Percentiles rank a stretch among this genome's conserved stretches.
Evolutionary conservation across 2,888 invertebrate species (phyloP).

Genomic region (Oegoconia quadripuncta): DNA sequence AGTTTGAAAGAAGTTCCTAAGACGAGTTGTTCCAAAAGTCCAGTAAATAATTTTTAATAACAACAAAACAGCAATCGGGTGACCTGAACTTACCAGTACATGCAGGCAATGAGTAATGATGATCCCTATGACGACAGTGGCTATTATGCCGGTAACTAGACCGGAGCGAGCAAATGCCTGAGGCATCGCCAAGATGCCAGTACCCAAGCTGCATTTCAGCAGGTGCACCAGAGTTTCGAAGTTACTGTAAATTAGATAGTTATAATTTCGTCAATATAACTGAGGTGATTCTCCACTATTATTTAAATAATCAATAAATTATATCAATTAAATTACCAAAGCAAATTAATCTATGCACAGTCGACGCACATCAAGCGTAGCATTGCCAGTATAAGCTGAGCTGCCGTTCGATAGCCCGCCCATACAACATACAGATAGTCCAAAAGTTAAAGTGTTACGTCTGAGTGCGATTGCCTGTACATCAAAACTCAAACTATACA

Average conservation of each 20-base stretch:
- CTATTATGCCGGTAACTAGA: slow-evolving; percentile 85
- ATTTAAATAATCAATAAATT: background rate
- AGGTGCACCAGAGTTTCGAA: slow-evolving; percentile 90
- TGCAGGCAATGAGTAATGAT: slow-evolving; percentile 94
- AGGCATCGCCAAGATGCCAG: slow-evolving; percentile 96
- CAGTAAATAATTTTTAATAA: background rate
- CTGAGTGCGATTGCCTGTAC: too few relatives aligned
- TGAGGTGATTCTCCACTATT: too few relatives aligned
- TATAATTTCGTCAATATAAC: background rate
- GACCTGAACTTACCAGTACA: slow-evolving; percentile 77
- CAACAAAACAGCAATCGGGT: background rate
- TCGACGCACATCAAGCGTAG: background rate
- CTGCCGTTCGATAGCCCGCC: too few relatives aligned
- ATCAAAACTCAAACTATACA: too few relatives aligned
- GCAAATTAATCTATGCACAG: background rate
- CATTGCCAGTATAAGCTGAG: too few relatives aligned
- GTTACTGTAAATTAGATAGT: slow-evolving; percentile 79
- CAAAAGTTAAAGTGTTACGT: too few relatives aligned
- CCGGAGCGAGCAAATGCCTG: slow-evolving; percentile 94
- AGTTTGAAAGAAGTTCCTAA: background rate
- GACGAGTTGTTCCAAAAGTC: background rate
- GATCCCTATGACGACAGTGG: slow-evolving; percentile 87
- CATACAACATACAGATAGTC: too few relatives aligned
- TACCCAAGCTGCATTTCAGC: slow-evolving; percentile 94
- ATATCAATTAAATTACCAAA: background rate